phyloP scores from a whole-genome alignment of 1,140 invertebrate genomes.

The Habropoda laboriosa region DNA sequence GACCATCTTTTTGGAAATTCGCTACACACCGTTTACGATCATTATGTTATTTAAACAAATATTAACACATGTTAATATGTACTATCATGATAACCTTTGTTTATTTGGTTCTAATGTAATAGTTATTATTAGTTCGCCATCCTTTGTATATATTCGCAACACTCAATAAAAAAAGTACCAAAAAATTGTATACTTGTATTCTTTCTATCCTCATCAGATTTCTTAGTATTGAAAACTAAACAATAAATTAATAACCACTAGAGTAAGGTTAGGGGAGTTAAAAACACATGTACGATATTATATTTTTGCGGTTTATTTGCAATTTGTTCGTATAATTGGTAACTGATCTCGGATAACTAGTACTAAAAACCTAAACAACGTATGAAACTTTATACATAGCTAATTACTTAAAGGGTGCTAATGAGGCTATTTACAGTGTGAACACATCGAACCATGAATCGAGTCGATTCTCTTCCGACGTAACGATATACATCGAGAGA shows the following conservation, averaged over 20 bases:
- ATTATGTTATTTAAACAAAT: conserved; percentile 82
- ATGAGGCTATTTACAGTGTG: conserved; percentile 70
- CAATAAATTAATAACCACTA: too few relatives aligned
- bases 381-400: conserved; percentile 78
- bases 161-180: conserved; percentile 78
- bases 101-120: conserved; percentile 81
- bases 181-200: too few relatives aligned
- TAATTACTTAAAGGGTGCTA: conserved; percentile 70
- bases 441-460: conserved; percentile 45
- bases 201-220: too few relatives aligned
- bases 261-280: too few relatives aligned
- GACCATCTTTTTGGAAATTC: conserved; percentile 19
- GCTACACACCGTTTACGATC: conserved; percentile 70
- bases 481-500: neutral
- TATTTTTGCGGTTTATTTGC: conserved; percentile 72
- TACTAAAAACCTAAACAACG: conserved; percentile 77
- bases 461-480: neutral
- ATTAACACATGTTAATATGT: conserved; percentile 79
- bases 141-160: conserved; percentile 81
- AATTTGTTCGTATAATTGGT: conserved; percentile 76
- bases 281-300: too few relatives aligned
- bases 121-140: conserved; percentile 79
- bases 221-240: too few relatives aligned
- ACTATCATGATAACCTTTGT: conserved; percentile 79
- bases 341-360: conserved; percentile 76